phyloP scores from a whole-genome alignment of 2,113 vertebrate genomes.

The Notothenia rossii region DNA sequence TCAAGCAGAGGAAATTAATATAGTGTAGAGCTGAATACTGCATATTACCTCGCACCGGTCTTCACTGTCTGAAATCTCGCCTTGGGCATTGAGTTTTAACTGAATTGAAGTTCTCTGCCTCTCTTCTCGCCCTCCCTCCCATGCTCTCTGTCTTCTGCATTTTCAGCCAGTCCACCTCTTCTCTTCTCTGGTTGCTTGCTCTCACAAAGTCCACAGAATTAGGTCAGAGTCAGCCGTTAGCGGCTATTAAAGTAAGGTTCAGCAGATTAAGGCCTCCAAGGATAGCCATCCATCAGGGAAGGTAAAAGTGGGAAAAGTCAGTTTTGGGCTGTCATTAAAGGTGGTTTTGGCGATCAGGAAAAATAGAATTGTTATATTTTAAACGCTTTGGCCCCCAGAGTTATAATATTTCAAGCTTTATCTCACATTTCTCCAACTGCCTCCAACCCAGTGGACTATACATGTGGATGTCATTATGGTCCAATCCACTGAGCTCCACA shows the following conservation, averaged over 20 bases:
- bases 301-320: slow-evolving; percentile 54
- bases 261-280: slow-evolving; percentile 70
- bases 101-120: slow-evolving; percentile 58
- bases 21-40: slow-evolving; percentile 51
- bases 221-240: slow-evolving; percentile 76
- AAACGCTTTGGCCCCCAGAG: slow-evolving; percentile 50
- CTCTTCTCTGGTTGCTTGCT: slow-evolving; percentile 47
- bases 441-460: slow-evolving; percentile 59
- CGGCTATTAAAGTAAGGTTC: slow-evolving; percentile 77
- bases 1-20: slow-evolving; percentile 54
- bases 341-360: slow-evolving; percentile 31
- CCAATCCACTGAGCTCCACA: slow-evolving; percentile 68
- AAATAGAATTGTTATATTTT: slow-evolving; percentile 50
- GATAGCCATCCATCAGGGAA: slow-evolving; percentile 68
- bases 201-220: slow-evolving; percentile 68
- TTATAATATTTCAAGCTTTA: slow-evolving; percentile 49
- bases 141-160: slow-evolving; percentile 34
- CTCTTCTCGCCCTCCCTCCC: slow-evolving; percentile 22
- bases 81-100: slow-evolving; percentile 46
- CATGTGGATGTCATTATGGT: slow-evolving; percentile 69
- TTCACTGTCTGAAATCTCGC: background rate
- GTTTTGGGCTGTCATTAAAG: slow-evolving; percentile 59
- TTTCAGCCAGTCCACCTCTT: slow-evolving; percentile 47
- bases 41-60: slow-evolving; percentile 54
- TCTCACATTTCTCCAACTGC: slow-evolving; percentile 41